A percentile compares a stretch with the other conserved stretches of the same genome.
Conservation (phyloP, 2,888 invertebrate genomes). For the Neocrepidodera transversa region DNA sequence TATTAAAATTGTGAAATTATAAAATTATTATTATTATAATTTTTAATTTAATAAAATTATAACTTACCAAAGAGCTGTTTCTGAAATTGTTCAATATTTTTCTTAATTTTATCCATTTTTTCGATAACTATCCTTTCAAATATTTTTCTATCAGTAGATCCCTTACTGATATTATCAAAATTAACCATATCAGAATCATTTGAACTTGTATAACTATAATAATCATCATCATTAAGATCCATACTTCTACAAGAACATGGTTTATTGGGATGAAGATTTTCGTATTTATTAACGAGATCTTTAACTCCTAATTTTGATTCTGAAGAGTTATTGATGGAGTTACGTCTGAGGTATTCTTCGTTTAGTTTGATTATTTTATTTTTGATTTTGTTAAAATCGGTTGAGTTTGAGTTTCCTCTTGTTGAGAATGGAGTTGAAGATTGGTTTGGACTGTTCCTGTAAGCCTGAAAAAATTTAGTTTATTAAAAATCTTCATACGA, state of each 20-base stretch:
- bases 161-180: slow-evolving; percentile 1
- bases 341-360: not conserved
- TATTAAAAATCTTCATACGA: no score
- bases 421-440: not conserved
- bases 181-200: slow-evolving; percentile 22
- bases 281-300: not conserved
- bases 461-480: no score
- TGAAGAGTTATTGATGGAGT: no score
- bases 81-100: slow-evolving; percentile 16
- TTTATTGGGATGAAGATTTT: not conserved
- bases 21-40: no score
- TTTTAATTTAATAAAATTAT: no score
- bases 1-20: no score
- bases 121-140: slow-evolving; percentile 12
- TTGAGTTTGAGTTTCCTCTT: not conserved
- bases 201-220: slow-evolving; percentile 32
- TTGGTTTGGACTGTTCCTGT: not conserved
- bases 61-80: not conserved
- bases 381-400: not conserved
- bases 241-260: not conserved
- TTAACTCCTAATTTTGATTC: not conserved
- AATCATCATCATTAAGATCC: slow-evolving; percentile 36
- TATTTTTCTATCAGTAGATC: not conserved
- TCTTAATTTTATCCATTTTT: slow-evolving; percentile 24
- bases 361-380: not conserved